Base-by-base conservation (phyloP, 2,888 invertebrate genomes). In the Drosophila kuntzei region DNA sequence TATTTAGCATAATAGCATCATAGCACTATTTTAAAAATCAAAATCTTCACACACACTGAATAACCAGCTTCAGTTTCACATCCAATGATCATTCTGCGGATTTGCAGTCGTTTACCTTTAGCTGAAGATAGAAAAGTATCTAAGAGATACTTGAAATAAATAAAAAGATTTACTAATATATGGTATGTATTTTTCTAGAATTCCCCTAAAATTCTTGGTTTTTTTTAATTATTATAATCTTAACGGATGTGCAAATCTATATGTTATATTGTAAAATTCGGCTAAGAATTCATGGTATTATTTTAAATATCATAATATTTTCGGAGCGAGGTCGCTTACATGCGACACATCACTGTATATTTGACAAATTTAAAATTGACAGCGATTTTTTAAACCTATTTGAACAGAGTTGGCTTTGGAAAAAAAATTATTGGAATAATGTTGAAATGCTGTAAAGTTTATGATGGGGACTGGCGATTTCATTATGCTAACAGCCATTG, bases 41-140 rank as follows among this genome's bases (percentile, higher is more conserved):
- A n/a, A n/a, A n/a, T n/a, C n/a, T n/a, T n/a, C n/a, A n/a, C n/a
- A n/a, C n/a, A n/a, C n/a, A n/a, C n/a, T n/a, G n/a, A n/a, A n/a
- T 20, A 16, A 20, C 50, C 55, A 46, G 32, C 54, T 57, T 22
- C 60, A 34, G 16, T 20, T 60, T 14, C 55, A 50, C 50, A 53
- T 62, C 50, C 70, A 67, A 69, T 69, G 62, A 70, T 83, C 80
- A 73, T 72, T 76, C 63, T 39, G 41, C 47, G 71, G 67, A 59
- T 65, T 63, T 59, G 37, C 22, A 44, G 55, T 51, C 63, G 49
- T 76, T 64, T 80, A 64, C 58, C 11, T 64, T 61, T 25, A 29
- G 12, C 14, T 39, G 11, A 39, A 22, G 46, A 47, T 53, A 44
- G 12, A 51, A 58, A 37, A 5, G 14, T 14, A 11, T 6, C 41